phyloP scores from a whole-genome alignment of 2,888 invertebrate species.

The Drosophila acutilabella region DNA sequence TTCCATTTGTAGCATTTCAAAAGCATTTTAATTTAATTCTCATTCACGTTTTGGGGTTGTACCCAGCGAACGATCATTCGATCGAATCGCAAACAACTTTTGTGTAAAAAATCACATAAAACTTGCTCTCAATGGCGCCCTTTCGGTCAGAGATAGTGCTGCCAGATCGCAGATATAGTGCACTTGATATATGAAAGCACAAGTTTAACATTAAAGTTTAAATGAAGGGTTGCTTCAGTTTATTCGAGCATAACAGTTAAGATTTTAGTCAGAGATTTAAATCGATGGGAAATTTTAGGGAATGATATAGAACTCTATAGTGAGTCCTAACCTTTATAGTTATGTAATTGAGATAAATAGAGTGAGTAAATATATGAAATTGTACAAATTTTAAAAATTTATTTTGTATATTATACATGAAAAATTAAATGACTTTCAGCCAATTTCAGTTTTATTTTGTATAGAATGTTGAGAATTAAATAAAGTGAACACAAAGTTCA shows the following conservation, averaged over 20 bases:
- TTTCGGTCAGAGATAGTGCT: slow-evolving; percentile 54
- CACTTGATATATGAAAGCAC: slow-evolving; percentile 27
- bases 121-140: slow-evolving; percentile 82
- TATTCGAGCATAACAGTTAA: not conserved
- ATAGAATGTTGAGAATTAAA: too few relatives aligned
- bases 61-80: slow-evolving; percentile 49
- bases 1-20: slow-evolving; percentile 68
- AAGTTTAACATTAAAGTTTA: not conserved
- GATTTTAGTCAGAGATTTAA: not conserved
- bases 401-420: too few relatives aligned
- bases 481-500: too few relatives aligned
- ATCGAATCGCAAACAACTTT: slow-evolving; percentile 53
- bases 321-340: too few relatives aligned
- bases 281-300: too few relatives aligned
- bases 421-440: too few relatives aligned
- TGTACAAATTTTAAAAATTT: too few relatives aligned
- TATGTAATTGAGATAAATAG: too few relatives aligned
- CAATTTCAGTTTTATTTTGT: too few relatives aligned
- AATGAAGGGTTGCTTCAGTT: slow-evolving; percentile 2
- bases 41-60: slow-evolving; percentile 46
- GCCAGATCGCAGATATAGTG: slow-evolving; percentile 50
- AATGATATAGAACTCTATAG: too few relatives aligned
- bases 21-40: slow-evolving; percentile 74
- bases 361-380: too few relatives aligned
- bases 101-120: slow-evolving; percentile 84